Base-by-base conservation (phyloP, 2,888 invertebrate genomes). In the Macrosoma leucophasiata region DNA sequence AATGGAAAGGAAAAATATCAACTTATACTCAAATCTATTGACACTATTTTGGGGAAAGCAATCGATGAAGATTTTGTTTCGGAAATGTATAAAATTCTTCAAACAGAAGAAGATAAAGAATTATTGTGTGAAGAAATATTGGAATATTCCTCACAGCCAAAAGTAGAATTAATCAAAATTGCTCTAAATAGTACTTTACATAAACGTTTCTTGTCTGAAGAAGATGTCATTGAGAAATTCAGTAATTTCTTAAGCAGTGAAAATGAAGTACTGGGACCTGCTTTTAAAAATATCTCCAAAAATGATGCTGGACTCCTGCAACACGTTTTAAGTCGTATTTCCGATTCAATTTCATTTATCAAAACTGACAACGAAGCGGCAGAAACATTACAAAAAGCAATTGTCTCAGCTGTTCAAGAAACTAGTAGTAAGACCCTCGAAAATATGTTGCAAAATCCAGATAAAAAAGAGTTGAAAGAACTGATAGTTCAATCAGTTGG, bases 331-430 rank as follows among this genome's bases (percentile, higher is more conserved):
- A 78, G 85, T 13, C 86, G 87, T 40, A 87, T 91, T 21, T 87
- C 88, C 8, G 78, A 87, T 26, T 86, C 88, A n/a, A 85, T 88
- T 5, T 85, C 85, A 1, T 79, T 82, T 13, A 79, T 89, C 0
- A 86, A 82, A 53, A 88, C 87, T 3, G 91, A 91, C 43, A 84
- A 86, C 34, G 88, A 89, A 53, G 90, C 90, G 0, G 84, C 86
- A 1, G 89, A 90, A 54, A 85, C 87, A 1, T 73, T 92, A 11
- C 89, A 90, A 58, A 88, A 87, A 53, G 89, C 90, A 2, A 90
- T 92, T 8, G 88, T 90, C 0, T 72, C 86, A 24, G 88, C 90
- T 1, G 87, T 91, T 1, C 86, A 88, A 56, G 87, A 88, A 54
- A 82, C 86, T 1, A 89, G 90, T 55, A 86, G 87, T 31, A 78